A percentile compares a stretch with the other conserved stretches of the same genome.
Conservation (phyloP, 2,797 vertebrate species). For the Manis crassicaudata region DNA sequence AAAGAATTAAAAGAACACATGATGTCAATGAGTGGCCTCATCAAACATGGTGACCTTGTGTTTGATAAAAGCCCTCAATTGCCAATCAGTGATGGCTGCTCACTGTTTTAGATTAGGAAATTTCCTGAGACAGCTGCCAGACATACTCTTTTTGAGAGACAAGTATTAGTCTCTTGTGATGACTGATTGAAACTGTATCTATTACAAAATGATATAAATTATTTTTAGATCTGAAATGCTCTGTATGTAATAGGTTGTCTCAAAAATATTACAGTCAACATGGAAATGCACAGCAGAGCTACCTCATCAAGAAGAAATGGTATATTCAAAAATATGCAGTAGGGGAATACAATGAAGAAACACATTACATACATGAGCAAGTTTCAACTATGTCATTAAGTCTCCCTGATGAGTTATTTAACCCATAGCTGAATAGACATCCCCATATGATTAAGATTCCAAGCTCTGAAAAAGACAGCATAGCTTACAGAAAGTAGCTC, state of each 20-base stretch:
- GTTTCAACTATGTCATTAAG: not conserved
- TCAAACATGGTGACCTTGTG: not conserved
- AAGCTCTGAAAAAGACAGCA: not conserved
- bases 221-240: not conserved
- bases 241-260: not conserved
- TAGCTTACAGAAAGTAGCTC: not conserved
- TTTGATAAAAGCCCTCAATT: not conserved
- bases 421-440: not conserved
- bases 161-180: slow-evolving; percentile 40
- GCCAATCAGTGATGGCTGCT: not conserved
- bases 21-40: not conserved
- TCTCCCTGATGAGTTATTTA: not conserved
- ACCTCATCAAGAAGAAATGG: not conserved
- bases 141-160: slow-evolving; percentile 3
- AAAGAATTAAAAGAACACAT: not conserved
- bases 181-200: not conserved
- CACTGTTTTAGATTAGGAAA: slow-evolving; percentile 38
- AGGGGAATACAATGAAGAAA: not conserved
- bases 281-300: not conserved
- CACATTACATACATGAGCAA: not conserved
- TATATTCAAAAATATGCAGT: not conserved
- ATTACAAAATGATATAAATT: slow-evolving; percentile 39
- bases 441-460: not conserved
- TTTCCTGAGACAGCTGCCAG: not conserved
- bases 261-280: not conserved